Evolutionary conservation across 2,888 invertebrate species (phyloP), one percentile per base, ranked within the genome.

Genomic region (Phengaris arion): DNA sequence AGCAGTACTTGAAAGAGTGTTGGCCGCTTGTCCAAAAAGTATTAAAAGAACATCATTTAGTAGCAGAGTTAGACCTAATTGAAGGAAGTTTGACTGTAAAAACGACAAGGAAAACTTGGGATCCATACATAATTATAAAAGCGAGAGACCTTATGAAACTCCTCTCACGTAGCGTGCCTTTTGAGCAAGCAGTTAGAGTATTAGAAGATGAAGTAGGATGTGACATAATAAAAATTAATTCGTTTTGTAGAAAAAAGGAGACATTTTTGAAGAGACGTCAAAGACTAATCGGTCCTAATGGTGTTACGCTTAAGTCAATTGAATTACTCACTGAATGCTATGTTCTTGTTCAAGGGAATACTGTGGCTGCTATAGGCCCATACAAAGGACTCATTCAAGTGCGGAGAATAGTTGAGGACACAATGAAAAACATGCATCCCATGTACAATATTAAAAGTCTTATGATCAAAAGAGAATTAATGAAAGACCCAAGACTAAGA

Each of bases 391-490:
- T 98, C 46, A 95, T 96, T 76, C 97, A 97, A 88, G 97, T 98
- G 0, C 94, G 99, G 76, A 96, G 97, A 81, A 97, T 99, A 83
- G 97, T 98, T 1, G 96, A 97, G 85, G 99, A 99, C 82, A 99
- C 99, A 0, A 99, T 99, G 99, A 98, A 98, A 85, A 99, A 99
- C 88, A 95, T 99, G 76, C 99, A 99, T 94, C 99, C 99, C 0
- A 98, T 99, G 87, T 99, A 99, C 86, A 99, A 99, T 84, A 98
- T 99, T 1, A 98, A 99, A 93, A 97, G 98, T 2, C 90, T 99
- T 74, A 99, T 99, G 99, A 99, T 99, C 74, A 99, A 99, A 87
- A 95, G 96, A 81, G 99, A 99, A 89, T 90, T 99, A 76, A 96
- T 97, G 83, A 99, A 98, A 90, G 98, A 99, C 94, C 97, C 98